Base-by-base conservation (phyloP, 1,140 invertebrate genomes). In the Vanessa atalanta region DNA sequence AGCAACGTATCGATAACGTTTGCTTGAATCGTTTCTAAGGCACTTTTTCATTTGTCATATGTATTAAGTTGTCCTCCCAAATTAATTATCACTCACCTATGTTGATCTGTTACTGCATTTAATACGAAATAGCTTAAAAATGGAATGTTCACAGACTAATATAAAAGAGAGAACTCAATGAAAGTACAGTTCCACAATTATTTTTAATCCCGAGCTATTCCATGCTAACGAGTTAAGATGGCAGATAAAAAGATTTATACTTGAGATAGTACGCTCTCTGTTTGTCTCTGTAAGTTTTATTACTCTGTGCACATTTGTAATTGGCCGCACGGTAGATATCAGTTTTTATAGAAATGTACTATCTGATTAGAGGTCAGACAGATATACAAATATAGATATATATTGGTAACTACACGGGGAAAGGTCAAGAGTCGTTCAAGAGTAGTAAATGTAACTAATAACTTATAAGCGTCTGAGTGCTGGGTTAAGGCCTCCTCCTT, bases 161-260 rank as follows among this genome's bases (percentile, higher is more conserved):
- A 37, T 61, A 37, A 61, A 61, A 61, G 57, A 37, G 12, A 37
- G 15, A 37, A 37, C 57, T 37, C 23, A 61, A 61, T 61, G 31
- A 61, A 61, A 26, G 31, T 61, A 61, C 16, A 57, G 57, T 37
- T 61, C 5, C 23, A 37, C 57, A 61, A 61, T 61, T 61, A 61
- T 61, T 61, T 60, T 61, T 15, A 61, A 61, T 61, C 31, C 31
- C 11, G n/a, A 26, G 31, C 47, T 23, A 51, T 31, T 37, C 20
- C 37, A 50, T 31, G 70, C 64, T 70, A 72, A 72, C 70, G 70
- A 72, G 70, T 37, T 53, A 55, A 72, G 72, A 73, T 73, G 47
- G 55, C 20, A 43, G 72, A 73, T 64, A 73, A 63, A 57, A 51
- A 65, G 61, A 65, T 67, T 73, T 60, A 63, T 51, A 57, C 8